These are phyloP conservation scores for Semotilus atromaculatus DNA, from an alignment of 2,797 vertebrate genomes.

Conservation along the genomic window DNA sequence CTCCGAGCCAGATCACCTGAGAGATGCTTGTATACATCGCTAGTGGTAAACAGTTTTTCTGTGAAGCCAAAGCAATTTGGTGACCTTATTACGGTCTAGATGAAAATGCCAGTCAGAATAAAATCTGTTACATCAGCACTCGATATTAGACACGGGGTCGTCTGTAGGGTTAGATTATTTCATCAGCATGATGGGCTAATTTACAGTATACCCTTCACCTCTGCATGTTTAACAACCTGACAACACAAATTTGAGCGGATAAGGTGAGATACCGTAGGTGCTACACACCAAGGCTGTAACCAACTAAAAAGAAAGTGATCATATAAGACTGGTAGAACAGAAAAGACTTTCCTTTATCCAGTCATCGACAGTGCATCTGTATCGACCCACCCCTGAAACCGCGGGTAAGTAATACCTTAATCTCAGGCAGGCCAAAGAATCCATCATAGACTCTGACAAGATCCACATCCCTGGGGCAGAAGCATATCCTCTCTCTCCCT, in stretches of 20 bases:
- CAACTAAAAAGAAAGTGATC: neutral
- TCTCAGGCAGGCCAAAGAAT: conserved; percentile 24
- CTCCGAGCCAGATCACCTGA: conserved; percentile 1
- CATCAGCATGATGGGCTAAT: conserved; percentile 15
- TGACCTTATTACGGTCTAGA: conserved; percentile 41
- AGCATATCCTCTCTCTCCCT: neutral
- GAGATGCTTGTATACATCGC: conserved; percentile 19
- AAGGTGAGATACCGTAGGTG: neutral
- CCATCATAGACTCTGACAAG: conserved; percentile 38
- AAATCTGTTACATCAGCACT: conserved; percentile 35
- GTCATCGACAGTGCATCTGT: conserved; percentile 40
- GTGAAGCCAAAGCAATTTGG: conserved; percentile 44
- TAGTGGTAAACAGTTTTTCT: conserved; percentile 27
- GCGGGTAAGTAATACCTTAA: conserved; percentile 49
- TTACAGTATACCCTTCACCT: neutral
- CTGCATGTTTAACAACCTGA: neutral
- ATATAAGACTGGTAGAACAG: conserved; percentile 25
- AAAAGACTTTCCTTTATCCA: conserved; percentile 30
- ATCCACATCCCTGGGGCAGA: conserved; percentile 36
- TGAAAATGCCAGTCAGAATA: conserved; percentile 47
- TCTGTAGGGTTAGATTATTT: conserved; percentile 38
- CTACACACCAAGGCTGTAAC: neutral
- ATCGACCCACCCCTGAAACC: conserved; percentile 23
- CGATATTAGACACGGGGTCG: conserved; percentile 8
- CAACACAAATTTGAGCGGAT: neutral